Conservation (phyloP, 2,113 vertebrate species). For the Engystomops pustulosus region DNA sequence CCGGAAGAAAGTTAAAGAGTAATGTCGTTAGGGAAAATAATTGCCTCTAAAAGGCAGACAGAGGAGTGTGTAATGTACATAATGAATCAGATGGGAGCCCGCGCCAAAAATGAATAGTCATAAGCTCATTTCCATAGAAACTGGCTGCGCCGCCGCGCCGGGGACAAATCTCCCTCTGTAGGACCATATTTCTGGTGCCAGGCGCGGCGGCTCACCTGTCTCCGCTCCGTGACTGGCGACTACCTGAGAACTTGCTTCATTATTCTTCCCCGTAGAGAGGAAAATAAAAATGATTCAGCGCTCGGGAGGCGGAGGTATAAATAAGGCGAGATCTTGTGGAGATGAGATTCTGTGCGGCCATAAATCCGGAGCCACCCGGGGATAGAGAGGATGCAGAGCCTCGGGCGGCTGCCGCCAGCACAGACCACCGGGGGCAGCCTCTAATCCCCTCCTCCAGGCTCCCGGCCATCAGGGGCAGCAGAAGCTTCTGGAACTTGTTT, state of each 20-base stretch:
- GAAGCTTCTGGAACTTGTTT: no score
- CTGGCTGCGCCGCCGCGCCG: not conserved
- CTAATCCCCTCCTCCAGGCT: no score
- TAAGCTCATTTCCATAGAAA: slow-evolving; percentile 40
- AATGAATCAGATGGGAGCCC: slow-evolving; percentile 37
- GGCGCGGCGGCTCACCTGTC: not conserved
- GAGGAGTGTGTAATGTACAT: slow-evolving; percentile 42
- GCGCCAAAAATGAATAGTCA: slow-evolving; percentile 28
- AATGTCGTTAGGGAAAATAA: slow-evolving; percentile 34
- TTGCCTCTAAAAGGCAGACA: slow-evolving; percentile 19
- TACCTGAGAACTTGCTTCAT: not conserved
- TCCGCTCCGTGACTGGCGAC: not conserved
- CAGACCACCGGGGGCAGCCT: no score
- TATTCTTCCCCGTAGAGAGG: not conserved
- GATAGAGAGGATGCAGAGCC: not conserved
- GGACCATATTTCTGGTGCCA: slow-evolving; percentile 7
- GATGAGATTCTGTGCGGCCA: not conserved
- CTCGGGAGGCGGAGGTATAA: not conserved
- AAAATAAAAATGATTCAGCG: not conserved
- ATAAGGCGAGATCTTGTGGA: not conserved
- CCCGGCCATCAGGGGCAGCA: no score
- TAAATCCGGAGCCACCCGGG: not conserved
- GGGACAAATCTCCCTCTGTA: not conserved
- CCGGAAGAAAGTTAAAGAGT: slow-evolving; percentile 50
- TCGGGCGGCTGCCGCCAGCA: not conserved